A percentile compares a stretch with the other conserved stretches of the same genome.
Conservation (phyloP, 2,797 vertebrate species). For the Manis javanica region DNA sequence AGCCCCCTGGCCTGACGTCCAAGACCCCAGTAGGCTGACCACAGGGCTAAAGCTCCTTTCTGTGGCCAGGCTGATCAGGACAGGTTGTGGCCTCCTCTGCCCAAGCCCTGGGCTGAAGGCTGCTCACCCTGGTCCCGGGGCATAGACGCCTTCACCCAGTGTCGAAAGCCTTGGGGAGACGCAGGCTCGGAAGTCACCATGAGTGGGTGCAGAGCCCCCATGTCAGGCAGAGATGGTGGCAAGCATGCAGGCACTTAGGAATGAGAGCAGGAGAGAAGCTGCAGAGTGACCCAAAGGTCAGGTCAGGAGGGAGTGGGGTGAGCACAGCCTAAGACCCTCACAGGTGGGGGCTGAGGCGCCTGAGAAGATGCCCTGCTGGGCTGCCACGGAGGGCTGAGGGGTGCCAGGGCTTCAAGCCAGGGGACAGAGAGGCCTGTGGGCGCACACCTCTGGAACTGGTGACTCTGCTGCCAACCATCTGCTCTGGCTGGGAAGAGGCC, state of each 20-base stretch:
- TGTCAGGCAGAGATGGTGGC: not conserved
- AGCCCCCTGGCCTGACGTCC: not conserved
- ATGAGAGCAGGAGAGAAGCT: not conserved
- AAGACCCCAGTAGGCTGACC: too few relatives aligned
- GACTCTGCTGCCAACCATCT: too few relatives aligned
- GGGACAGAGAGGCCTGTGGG: accelerated
- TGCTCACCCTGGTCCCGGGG: not conserved
- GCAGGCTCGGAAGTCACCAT: too few relatives aligned
- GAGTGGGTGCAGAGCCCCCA: too few relatives aligned
- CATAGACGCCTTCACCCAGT: not conserved
- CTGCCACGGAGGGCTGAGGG: not conserved
- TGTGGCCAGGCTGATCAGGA: too few relatives aligned
- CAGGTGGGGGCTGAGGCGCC: not conserved
- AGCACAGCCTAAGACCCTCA: too few relatives aligned
- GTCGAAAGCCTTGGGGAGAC: not conserved
- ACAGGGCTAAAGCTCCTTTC: not conserved
- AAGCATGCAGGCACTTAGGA: too few relatives aligned
- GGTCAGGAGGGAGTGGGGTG: accelerated
- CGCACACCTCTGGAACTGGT: too few relatives aligned
- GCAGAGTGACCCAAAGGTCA: not conserved
- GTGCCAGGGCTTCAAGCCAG: not conserved
- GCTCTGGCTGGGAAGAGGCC: too few relatives aligned
- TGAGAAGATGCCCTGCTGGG: not conserved
- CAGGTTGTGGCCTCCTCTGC: not conserved
- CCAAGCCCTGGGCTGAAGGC: not conserved